These are phyloP conservation scores for Candidula unifasciata DNA, from an alignment of 2,888 invertebrate species.

Conservation along the genomic window DNA sequence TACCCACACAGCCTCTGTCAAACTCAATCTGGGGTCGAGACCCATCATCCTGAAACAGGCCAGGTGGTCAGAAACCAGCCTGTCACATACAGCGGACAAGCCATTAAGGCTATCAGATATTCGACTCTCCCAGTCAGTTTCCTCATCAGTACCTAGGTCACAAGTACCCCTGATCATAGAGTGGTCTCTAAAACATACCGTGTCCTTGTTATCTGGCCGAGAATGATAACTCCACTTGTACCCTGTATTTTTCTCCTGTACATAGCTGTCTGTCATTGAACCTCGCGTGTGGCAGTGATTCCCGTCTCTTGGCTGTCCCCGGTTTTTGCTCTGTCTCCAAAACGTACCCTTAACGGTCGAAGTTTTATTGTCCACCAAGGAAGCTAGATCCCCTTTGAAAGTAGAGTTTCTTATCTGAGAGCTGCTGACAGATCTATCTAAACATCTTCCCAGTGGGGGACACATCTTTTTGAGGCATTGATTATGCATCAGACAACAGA, in stretches of 20 bases:
- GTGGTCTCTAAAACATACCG: not conserved
- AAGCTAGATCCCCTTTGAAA: no score
- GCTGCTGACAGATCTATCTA: no score
- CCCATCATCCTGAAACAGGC: slow-evolving; percentile 64
- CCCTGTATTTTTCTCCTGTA: not conserved
- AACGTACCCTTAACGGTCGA: not conserved
- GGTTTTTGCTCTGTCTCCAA: not conserved
- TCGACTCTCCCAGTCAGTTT: slow-evolving; percentile 57
- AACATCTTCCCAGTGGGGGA: no score
- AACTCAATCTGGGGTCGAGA: slow-evolving; percentile 17
- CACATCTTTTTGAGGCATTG: no score
- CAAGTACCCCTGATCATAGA: not conserved
- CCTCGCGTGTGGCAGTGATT: not conserved
- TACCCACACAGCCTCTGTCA: slow-evolving; percentile 15
- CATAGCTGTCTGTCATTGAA: not conserved
- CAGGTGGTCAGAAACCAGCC: slow-evolving; percentile 64
- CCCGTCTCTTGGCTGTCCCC: not conserved
- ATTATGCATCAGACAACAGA: no score
- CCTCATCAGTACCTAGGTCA: slow-evolving; percentile 58
- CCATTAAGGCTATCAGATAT: slow-evolving; percentile 64
- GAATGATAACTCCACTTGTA: not conserved
- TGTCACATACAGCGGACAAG: slow-evolving; percentile 62
- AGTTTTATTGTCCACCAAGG: no score
- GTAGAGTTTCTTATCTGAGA: no score
- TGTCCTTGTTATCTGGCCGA: not conserved